Evolutionary conservation across 1,140 invertebrate genomes (phyloP).

Genomic region (Drosophila murphyi): DNA sequence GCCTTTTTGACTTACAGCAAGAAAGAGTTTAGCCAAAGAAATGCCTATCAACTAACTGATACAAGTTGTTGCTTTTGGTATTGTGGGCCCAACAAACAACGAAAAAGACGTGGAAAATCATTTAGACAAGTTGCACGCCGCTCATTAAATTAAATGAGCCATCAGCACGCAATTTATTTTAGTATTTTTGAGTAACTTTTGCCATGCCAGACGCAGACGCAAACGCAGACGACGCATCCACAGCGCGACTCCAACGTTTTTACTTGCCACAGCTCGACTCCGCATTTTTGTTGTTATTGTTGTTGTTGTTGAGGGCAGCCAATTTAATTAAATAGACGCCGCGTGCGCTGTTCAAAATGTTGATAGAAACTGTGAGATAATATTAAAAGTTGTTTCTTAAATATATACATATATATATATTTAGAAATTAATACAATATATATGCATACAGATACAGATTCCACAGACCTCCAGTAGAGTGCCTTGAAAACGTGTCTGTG

Average conservation of each 20-base stretch:
- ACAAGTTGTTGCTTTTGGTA: slow-evolving; percentile 19
- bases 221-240: slow-evolving; percentile 3
- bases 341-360: slow-evolving; percentile 45
- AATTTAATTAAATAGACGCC: slow-evolving; percentile 58
- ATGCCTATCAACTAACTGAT: slow-evolving; percentile 29
- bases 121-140: slow-evolving; percentile 84
- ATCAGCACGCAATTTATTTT: slow-evolving; percentile 84
- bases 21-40: slow-evolving; percentile 19
- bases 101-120: slow-evolving; percentile 76
- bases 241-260: slow-evolving; percentile 11
- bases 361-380: slow-evolving; percentile 55
- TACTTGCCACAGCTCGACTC: slow-evolving; percentile 15
- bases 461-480: slow-evolving; percentile 1
- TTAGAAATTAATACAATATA: slow-evolving; percentile 37
- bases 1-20: slow-evolving; percentile 29
- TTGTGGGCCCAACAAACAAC: slow-evolving; percentile 30
- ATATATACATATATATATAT: slow-evolving; percentile 30
- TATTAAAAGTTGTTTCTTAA: slow-evolving; percentile 46
- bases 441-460: background rate
- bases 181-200: slow-evolving; percentile 83
- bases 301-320: slow-evolving; percentile 29
- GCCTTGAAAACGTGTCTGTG: slow-evolving; percentile 35
- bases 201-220: slow-evolving; percentile 47
- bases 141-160: slow-evolving; percentile 84
- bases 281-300: slow-evolving; percentile 10